Evolutionary conservation across 1,140 invertebrate species (phyloP), one percentile per base, ranked within the genome.

Genomic region (Acromyrmex heyeri): DNA sequence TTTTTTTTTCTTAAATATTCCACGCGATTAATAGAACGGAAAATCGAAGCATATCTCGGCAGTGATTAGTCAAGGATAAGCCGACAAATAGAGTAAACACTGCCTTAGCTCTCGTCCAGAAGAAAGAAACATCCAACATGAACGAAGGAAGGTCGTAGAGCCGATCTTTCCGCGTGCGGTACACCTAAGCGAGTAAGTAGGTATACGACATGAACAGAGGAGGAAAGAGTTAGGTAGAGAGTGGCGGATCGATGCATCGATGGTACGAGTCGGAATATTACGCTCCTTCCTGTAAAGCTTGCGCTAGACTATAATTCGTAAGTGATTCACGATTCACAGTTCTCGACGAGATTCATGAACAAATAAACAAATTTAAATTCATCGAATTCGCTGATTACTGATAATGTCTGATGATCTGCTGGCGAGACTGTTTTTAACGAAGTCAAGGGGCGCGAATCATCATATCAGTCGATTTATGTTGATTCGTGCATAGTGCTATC

Each of bases 201-300:
- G 87, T 69, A 34, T 34, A 86, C 65, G 44, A 65, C 82, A 59
- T 12, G 38, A 38, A 77, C 77, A 78, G 59, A 61, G 78, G 57
- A 86, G 73, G 64, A 78, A 87, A 91, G 76, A 90, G 79, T 78
- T 78, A 86, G 87, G 78, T 83, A 90, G 53, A 57, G 91, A 91
- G 88, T 91, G 91, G 65, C 83, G 91, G 92, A 93, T 93, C 92
- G 92, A 93, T 93, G 90, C 69, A 88, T 83, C 81, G 88, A 65
- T 77, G 88, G 65, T 81, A 75, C 85, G 85, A 89, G 85, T 81
- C 78, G 53, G 86, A 81, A 21, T 82, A 86, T 57, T 69, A 53
- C 4, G 44, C 62, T 76, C 44, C 73, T 69, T 21, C 12, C 6
- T 12, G 38, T 48, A 21, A 65, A 65, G 34, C 64, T 67, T 44